These are phyloP conservation scores for Ophiodon elongatus DNA, from an alignment of 2,113 vertebrate genomes.

Conservation along the genomic window DNA sequence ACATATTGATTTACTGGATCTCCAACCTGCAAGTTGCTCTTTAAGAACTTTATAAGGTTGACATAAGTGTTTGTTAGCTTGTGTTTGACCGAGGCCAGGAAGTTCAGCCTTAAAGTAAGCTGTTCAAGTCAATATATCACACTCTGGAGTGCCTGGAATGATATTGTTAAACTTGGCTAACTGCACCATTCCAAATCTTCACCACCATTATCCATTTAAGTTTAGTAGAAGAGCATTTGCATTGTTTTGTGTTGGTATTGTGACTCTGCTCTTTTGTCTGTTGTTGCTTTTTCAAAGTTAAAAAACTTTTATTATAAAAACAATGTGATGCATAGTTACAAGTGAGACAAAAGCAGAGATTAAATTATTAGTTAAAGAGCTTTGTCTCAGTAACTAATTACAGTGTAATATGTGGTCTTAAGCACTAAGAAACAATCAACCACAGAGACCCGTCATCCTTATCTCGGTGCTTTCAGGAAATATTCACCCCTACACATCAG, in stretches of 20 bases:
- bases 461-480: constrained; percentile 22
- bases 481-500: background rate
- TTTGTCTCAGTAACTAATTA: constrained; percentile 10
- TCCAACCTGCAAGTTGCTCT: background rate
- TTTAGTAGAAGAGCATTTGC: background rate
- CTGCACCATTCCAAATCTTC: constrained; percentile 16
- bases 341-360: background rate
- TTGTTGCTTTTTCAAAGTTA: background rate
- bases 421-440: background rate
- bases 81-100: background rate
- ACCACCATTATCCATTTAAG: constrained; percentile 22
- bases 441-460: background rate
- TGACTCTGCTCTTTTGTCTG: constrained; percentile 15
- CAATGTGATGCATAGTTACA: background rate
- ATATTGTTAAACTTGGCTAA: constrained; percentile 23
- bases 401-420: background rate
- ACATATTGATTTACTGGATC: background rate
- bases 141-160: constrained; percentile 3
- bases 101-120: background rate
- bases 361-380: background rate
- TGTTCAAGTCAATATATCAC: background rate
- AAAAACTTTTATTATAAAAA: background rate
- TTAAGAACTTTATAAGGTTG: background rate
- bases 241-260: constrained; percentile 23
- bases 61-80: background rate